phyloP scores from a whole-genome alignment of 2,113 vertebrate species.

The Lasiurus cinereus region DNA sequence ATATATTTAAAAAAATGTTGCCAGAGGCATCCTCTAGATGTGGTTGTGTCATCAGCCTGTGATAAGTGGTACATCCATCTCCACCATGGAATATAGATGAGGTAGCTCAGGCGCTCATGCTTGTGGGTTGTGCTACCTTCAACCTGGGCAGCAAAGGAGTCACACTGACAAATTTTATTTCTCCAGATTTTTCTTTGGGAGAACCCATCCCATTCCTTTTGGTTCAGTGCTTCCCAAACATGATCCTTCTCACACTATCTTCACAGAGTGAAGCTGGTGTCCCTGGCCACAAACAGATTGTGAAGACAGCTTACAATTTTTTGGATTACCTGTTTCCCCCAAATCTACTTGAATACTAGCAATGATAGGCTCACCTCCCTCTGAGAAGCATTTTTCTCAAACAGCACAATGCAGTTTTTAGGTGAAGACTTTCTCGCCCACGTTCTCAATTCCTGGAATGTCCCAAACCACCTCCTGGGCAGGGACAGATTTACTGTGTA shows the following conservation, averaged over 20 bases:
- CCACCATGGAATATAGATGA: neutral
- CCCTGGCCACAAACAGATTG: neutral
- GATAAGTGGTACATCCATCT: rapidly evolving
- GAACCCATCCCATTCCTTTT: neutral
- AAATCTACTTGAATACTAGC: neutral
- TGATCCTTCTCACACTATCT: neutral
- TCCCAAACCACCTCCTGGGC: neutral
- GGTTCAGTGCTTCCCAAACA: neutral
- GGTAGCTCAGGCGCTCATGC: neutral
- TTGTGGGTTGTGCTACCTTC: neutral
- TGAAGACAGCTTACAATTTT: neutral
- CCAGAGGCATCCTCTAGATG: neutral
- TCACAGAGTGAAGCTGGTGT: neutral
- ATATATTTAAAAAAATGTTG: too few relatives aligned
- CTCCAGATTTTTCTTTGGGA: constrained; percentile 17
- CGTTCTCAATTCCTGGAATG: neutral
- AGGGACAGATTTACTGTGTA: neutral
- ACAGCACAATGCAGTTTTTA: neutral
- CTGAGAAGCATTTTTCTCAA: neutral
- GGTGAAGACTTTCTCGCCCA: neutral
- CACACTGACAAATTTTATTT: neutral
- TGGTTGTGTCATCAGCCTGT: neutral
- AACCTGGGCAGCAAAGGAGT: neutral
- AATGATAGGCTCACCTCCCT: neutral
- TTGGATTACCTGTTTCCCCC: neutral